Conservation (phyloP, 2,797 vertebrate genomes). For the Artibeus lituratus region DNA sequence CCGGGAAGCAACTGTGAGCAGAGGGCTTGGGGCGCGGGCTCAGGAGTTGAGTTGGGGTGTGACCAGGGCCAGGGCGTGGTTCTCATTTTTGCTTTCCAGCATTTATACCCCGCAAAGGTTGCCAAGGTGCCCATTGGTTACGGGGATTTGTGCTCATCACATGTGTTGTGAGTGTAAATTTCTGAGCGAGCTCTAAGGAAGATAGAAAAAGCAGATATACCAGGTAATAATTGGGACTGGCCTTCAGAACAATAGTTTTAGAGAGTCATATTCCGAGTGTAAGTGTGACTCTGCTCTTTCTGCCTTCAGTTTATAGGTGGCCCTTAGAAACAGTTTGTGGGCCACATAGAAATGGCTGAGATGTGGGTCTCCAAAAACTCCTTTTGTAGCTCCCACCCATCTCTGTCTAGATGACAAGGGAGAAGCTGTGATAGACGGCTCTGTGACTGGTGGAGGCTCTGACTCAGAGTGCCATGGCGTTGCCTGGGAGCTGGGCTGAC, state of each 20-base stretch:
- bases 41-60: background rate
- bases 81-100: background rate
- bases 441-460: background rate
- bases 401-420: background rate
- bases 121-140: background rate
- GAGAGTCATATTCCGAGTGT: background rate
- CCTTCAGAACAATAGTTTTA: background rate
- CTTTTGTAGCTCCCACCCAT: background rate
- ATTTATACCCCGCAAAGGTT: background rate
- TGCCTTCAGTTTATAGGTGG: background rate
- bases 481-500: background rate
- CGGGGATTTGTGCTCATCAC: background rate
- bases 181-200: background rate
- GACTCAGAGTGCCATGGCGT: background rate
- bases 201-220: background rate
- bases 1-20: conserved; percentile 95
- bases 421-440: background rate
- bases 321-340: background rate
- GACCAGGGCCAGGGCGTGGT: background rate
- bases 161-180: background rate
- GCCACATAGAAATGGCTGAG: background rate
- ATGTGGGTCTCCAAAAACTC: background rate
- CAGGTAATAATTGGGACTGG: background rate
- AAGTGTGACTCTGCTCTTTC: background rate
- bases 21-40: background rate